Evolutionary conservation across 92 coral and sea anemone species (phyloP).

Genomic region (Zoanthus gigantus): DNA sequence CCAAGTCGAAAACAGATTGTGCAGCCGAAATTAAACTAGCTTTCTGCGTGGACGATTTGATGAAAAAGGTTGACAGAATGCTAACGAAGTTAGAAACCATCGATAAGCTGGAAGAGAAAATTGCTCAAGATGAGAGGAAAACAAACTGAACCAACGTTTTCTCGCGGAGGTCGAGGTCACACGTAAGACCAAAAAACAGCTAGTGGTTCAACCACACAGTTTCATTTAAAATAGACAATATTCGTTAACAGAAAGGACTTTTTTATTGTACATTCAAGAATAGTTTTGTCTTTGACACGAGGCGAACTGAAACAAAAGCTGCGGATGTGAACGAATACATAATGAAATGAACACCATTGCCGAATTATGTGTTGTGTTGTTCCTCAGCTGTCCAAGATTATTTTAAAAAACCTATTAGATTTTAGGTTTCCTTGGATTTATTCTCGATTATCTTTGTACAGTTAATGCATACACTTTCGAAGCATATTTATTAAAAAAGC

Average conservation of each 20-base stretch:
- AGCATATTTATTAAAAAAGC: constrained; percentile 29
- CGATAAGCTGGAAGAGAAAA: constrained; percentile 39
- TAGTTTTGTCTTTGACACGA: background rate
- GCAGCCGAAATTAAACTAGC: constrained; percentile 27
- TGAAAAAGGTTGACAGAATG: constrained; percentile 50
- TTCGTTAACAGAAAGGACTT: background rate
- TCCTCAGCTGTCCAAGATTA: background rate
- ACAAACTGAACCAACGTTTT: background rate
- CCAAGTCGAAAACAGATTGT: constrained; percentile 38
- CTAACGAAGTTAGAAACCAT: constrained; percentile 40
- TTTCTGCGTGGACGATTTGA: constrained; percentile 51
- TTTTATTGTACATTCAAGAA: background rate
- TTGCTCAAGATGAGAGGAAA: constrained; percentile 24
- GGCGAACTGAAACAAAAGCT: background rate
- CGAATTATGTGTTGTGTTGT: background rate
- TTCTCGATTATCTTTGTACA: background rate
- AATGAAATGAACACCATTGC: background rate
- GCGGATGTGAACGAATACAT: background rate
- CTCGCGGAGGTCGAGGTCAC: background rate
- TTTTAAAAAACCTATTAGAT: no score
- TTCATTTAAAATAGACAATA: background rate
- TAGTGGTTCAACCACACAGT: background rate
- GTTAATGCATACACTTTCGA: background rate
- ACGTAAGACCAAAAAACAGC: background rate
- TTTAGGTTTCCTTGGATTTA: background rate